Percentiles rank a stretch among this genome's conserved stretches.
Evolutionary conservation across 2,888 invertebrate genomes (phyloP).

Genomic region (Spatulosminthurus flaviceps): DNA sequence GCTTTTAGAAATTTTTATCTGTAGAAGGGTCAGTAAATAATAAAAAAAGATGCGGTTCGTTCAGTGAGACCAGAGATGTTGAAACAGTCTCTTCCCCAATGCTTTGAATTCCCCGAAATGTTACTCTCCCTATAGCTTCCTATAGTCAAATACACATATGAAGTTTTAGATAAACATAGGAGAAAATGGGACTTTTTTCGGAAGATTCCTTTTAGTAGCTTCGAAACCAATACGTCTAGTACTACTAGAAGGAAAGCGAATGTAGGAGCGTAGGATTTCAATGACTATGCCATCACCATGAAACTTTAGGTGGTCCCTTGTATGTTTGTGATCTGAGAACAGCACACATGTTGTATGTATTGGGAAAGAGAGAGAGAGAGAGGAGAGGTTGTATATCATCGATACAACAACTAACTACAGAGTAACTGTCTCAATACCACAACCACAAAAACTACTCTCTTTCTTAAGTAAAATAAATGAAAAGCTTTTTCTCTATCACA

Average conservation of each 20-base stretch:
- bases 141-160: background rate
- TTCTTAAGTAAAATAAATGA: background rate
- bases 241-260: background rate
- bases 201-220: slow-evolving; percentile 5
- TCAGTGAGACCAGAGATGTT: too few species aligned
- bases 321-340: slow-evolving; percentile 6
- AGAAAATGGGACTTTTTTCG: slow-evolving; percentile 12
- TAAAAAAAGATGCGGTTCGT: background rate
- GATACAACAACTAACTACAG: background rate
- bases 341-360: slow-evolving; percentile 18
- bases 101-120: background rate
- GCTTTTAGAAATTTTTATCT: too few species aligned
- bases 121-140: background rate
- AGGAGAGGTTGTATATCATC: background rate
- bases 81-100: too few species aligned
- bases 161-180: background rate
- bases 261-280: background rate
- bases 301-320: slow-evolving; percentile 9
- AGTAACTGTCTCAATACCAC: background rate
- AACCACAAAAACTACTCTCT: background rate
- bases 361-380: too few species aligned
- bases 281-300: slow-evolving; percentile 1
- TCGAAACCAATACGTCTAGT: background rate
- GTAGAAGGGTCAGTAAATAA: background rate
- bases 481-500: slow-evolving; percentile 14